Conservation (phyloP, 1,140 invertebrate genomes). For the Theocolax elegans region DNA sequence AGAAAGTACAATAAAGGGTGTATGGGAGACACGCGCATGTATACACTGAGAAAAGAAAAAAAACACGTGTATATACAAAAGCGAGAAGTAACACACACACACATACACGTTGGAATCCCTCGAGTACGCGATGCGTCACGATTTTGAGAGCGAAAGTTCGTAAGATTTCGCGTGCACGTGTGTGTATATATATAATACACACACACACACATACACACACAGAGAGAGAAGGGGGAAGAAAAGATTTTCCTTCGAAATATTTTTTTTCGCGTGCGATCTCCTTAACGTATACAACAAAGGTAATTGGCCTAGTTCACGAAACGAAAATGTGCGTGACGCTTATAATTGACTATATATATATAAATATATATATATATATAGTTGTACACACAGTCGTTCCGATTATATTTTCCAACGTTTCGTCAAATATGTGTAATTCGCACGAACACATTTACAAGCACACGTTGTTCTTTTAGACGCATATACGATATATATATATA, state of each 20-base stretch:
- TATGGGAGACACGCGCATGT: neutral
- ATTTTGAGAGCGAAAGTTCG: slow-evolving; percentile 29
- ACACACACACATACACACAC: too few species aligned
- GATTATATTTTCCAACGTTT: too few species aligned
- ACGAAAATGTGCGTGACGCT: slow-evolving; percentile 2
- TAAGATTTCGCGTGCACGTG: slow-evolving; percentile 3
- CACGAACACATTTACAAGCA: too few species aligned
- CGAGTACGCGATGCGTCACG: slow-evolving; percentile 29
- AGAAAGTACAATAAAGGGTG: neutral
- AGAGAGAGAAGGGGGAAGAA: too few species aligned
- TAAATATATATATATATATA: too few species aligned
- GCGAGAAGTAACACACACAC: neutral
- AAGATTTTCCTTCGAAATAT: neutral
- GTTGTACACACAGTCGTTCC: too few species aligned
- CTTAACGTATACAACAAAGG: neutral
- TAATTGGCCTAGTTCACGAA: slow-evolving; percentile 19
- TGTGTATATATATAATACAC: neutral
- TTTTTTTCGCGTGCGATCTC: neutral
- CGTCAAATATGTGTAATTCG: too few species aligned
- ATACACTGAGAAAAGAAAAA: neutral
- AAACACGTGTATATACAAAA: slow-evolving; percentile 2
- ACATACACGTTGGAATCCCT: slow-evolving; percentile 30
- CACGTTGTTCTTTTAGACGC: too few species aligned
- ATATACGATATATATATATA: too few species aligned
- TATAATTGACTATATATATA: slow-evolving; percentile 6